Conservation (phyloP, 1,140 invertebrate species). For the Heterodera schachtii region DNA sequence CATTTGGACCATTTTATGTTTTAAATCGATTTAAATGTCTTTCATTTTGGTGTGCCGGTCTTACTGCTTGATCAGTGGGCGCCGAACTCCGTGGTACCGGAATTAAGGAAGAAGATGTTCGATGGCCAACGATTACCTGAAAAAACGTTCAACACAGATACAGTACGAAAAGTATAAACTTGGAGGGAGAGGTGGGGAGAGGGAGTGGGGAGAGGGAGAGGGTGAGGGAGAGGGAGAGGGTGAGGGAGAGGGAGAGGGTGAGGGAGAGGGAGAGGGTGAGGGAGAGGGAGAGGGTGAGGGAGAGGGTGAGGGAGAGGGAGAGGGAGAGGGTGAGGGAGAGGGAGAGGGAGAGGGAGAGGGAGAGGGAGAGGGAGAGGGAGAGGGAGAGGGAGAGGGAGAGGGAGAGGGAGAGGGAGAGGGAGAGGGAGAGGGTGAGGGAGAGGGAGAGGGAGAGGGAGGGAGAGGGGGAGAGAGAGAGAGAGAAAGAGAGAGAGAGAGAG, state of each 20-base stretch:
- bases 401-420: too few relatives aligned
- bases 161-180: slow-evolving; percentile 4
- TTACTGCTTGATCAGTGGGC: slow-evolving; percentile 65
- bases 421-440: too few relatives aligned
- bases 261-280: too few relatives aligned
- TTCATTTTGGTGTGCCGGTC: slow-evolving; percentile 20
- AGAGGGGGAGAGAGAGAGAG: too few relatives aligned
- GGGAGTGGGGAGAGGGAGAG: neutral
- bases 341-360: too few relatives aligned
- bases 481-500: too few relatives aligned
- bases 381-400: too few relatives aligned
- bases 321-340: too few relatives aligned
- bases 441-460: too few relatives aligned
- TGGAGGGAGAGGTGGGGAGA: neutral
- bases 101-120: slow-evolving; percentile 56
- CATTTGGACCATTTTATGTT: neutral
- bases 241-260: too few relatives aligned
- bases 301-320: neutral
- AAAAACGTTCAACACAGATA: slow-evolving; percentile 35
- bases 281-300: too few relatives aligned
- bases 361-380: too few relatives aligned
- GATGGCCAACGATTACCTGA: slow-evolving; percentile 64
- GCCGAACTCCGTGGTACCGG: slow-evolving; percentile 62
- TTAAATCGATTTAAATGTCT: neutral
- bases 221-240: neutral